Percentiles rank a stretch among this genome's conserved stretches.
Conservation (phyloP, 2,797 vertebrate genomes). For the Microctenopoma steveboyesi region DNA sequence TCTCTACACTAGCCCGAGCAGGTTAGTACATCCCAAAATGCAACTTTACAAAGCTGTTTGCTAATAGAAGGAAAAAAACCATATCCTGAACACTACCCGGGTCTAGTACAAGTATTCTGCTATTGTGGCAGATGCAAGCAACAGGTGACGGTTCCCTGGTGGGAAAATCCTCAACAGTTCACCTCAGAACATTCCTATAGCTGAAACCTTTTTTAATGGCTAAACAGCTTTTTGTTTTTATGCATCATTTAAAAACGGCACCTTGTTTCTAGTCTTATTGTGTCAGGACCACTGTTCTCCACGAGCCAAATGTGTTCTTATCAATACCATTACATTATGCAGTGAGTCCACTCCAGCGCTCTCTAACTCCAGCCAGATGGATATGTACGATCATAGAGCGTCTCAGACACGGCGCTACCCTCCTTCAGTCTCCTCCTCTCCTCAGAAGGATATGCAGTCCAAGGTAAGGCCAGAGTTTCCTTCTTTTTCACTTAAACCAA, state of each 20-base stretch:
- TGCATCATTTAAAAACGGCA: neutral
- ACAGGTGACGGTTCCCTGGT: too few relatives aligned
- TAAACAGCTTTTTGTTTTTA: neutral
- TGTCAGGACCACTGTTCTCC: constrained; percentile 7
- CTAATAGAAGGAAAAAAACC: neutral
- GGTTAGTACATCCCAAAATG: constrained; percentile 76
- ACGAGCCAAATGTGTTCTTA: constrained; percentile 20
- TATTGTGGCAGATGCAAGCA: neutral
- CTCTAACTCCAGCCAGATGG: constrained; percentile 93
- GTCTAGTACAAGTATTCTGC: neutral
- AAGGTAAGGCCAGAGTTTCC: constrained; percentile 83
- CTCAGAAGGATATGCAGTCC: constrained; percentile 95
- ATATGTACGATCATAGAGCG: constrained; percentile 94
- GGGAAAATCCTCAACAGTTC: neutral
- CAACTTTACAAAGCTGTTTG: neutral
- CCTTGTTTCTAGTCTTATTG: too few relatives aligned
- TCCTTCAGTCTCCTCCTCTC: constrained; percentile 91
- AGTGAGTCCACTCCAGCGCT: constrained; percentile 91
- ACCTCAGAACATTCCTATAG: too few relatives aligned
- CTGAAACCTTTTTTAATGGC: too few relatives aligned
- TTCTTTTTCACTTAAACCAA: neutral
- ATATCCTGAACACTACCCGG: neutral
- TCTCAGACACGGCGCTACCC: constrained; percentile 92
- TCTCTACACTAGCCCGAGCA: constrained; percentile 92
- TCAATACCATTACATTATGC: constrained; percentile 40